phyloP scores from a whole-genome alignment of 2,888 invertebrate species.

The Operophtera brumata region DNA sequence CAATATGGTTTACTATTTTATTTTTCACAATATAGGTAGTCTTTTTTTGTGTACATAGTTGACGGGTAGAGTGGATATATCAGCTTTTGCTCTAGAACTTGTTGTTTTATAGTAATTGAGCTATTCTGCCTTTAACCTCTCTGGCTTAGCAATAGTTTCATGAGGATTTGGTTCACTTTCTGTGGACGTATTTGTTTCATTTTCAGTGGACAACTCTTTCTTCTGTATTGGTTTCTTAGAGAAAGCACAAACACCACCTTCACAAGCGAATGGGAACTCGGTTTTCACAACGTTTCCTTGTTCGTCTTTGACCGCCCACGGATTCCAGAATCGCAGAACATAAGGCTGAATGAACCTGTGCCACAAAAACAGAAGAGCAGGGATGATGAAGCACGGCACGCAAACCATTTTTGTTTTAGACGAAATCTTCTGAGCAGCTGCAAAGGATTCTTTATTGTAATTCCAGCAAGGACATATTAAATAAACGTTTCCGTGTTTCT shows the following conservation, averaged over 20 bases:
- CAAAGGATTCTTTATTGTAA: neutral
- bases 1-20: too few species aligned
- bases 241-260: constrained; percentile 78
- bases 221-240: constrained; percentile 43
- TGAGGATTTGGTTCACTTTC: constrained; percentile 13
- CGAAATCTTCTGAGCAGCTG: neutral
- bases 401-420: constrained; percentile 83
- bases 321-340: constrained; percentile 90
- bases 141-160: constrained; percentile 6
- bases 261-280: constrained; percentile 82
- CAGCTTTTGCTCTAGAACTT: too few species aligned
- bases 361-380: constrained; percentile 90
- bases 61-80: too few species aligned
- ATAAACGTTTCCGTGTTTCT: neutral
- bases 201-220: constrained; percentile 35
- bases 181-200: constrained; percentile 28
- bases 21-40: too few species aligned
- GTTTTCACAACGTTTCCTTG: constrained; percentile 80
- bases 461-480: constrained; percentile 2
- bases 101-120: neutral
- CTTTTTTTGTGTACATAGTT: too few species aligned
- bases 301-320: constrained; percentile 85
- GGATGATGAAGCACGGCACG: constrained; percentile 92
- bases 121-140: constrained; percentile 27
- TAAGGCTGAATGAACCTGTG: constrained; percentile 92